Percentiles rank a stretch among this genome's conserved stretches.
Conservation (phyloP, 2,113 vertebrate genomes). For the Hippocampus guttulatus region DNA sequence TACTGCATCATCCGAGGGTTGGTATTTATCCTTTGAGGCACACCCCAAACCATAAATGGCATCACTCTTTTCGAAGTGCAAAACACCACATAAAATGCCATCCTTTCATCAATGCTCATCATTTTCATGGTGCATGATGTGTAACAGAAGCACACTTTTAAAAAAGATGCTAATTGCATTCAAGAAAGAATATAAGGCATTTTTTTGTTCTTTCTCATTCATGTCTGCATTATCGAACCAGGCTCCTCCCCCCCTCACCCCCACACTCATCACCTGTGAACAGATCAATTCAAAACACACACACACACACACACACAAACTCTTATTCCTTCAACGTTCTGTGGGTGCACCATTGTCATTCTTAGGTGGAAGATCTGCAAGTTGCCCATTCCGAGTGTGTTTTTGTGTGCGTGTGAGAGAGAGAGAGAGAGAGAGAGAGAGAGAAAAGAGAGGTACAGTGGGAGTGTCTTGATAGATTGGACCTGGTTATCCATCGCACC, state of each 20-base stretch:
- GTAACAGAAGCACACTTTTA: background rate
- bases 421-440: background rate
- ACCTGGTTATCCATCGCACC: slow-evolving; percentile 29
- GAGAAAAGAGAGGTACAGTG: background rate
- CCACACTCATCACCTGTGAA: background rate
- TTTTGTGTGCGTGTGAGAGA: background rate
- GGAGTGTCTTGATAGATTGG: slow-evolving; percentile 30
- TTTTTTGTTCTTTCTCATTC: background rate
- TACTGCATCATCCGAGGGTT: too few relatives aligned
- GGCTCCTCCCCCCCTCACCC: background rate
- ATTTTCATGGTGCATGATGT: background rate
- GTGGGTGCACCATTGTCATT: slow-evolving; percentile 15
- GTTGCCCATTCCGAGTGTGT: slow-evolving; percentile 37
- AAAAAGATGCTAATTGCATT: background rate
- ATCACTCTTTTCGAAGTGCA: too few relatives aligned
- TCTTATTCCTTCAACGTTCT: background rate
- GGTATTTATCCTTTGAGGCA: too few relatives aligned
- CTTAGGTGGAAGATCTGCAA: slow-evolving; percentile 6
- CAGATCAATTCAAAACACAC: slow-evolving; percentile 4
- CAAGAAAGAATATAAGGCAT: background rate
- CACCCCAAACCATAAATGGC: too few relatives aligned
- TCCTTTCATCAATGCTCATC: background rate
- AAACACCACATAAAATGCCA: too few relatives aligned
- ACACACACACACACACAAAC: background rate
- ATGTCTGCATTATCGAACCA: background rate